Evolutionary conservation across 1,140 invertebrate species (phyloP).

Genomic region (Watersipora subatra): DNA sequence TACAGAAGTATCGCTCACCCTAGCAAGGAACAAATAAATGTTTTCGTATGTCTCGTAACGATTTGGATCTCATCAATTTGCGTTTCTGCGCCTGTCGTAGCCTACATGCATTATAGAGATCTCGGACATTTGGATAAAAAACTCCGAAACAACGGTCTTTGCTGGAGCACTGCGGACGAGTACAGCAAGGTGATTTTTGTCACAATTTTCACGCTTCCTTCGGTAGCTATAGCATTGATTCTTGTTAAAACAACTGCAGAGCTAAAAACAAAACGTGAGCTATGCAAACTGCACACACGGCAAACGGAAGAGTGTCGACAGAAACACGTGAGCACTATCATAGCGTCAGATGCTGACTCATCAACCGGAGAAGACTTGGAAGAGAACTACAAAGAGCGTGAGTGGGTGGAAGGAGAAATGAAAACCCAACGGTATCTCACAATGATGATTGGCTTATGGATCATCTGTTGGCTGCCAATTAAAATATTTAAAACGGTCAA

Average conservation of each 20-base stretch:
- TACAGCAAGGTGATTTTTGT: background rate
- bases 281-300: background rate
- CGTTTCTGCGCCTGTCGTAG: background rate
- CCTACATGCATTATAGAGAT: background rate
- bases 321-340: no score
- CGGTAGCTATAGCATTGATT: background rate
- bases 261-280: background rate
- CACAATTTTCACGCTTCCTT: background rate
- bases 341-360: background rate
- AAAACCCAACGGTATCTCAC: background rate
- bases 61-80: background rate
- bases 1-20: background rate
- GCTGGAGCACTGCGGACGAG: background rate
- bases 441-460: background rate
- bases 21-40: background rate
- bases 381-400: background rate
- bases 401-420: background rate
- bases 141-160: background rate
- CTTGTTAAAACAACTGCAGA: background rate
- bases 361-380: background rate
- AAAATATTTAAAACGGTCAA: background rate
- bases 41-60: background rate
- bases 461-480: background rate
- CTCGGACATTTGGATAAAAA: background rate
- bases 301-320: no score